These are phyloP conservation scores for Leptoteleia sp. DNA, from an alignment of 1,140 invertebrate species.

Conservation along the genomic window DNA sequence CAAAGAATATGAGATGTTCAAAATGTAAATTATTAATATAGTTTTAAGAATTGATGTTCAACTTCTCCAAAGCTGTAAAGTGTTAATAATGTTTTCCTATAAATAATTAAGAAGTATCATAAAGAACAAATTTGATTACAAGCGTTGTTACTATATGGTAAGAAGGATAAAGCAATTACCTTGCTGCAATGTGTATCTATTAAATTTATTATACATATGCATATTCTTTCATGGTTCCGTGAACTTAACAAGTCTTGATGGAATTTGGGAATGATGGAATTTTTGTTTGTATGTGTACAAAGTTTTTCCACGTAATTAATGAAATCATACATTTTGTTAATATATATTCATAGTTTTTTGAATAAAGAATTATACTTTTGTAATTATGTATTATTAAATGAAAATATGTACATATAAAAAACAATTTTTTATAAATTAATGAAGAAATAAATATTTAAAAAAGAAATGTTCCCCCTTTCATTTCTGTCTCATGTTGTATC, in stretches of 20 bases:
- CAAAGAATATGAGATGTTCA: constrained; percentile 12
- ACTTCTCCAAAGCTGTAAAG: constrained; percentile 19
- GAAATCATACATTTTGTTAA: constrained; percentile 25
- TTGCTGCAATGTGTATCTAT: background rate
- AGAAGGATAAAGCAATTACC: background rate
- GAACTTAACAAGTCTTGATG: background rate
- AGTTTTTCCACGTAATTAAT: background rate
- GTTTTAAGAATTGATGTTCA: constrained; percentile 3
- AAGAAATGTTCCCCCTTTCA: too few relatives aligned
- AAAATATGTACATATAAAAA: constrained; percentile 51
- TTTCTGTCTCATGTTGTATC: too few relatives aligned
- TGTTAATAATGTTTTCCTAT: constrained; percentile 26
- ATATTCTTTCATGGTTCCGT: background rate
- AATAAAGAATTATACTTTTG: constrained; percentile 27
- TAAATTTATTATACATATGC: background rate
- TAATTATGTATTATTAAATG: constrained; percentile 48
- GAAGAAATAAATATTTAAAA: constrained; percentile 24
- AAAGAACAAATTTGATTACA: background rate
- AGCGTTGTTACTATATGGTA: constrained; percentile 1
- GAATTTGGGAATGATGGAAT: background rate
- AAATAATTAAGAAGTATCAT: constrained; percentile 5
- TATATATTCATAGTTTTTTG: constrained; percentile 22
- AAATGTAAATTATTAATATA: constrained; percentile 12
- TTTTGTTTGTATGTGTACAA: constrained; percentile 8
- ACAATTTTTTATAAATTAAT: constrained; percentile 44